Evolutionary conservation across 2,113 vertebrate species (phyloP).

Genomic region (Martes martes): DNA sequence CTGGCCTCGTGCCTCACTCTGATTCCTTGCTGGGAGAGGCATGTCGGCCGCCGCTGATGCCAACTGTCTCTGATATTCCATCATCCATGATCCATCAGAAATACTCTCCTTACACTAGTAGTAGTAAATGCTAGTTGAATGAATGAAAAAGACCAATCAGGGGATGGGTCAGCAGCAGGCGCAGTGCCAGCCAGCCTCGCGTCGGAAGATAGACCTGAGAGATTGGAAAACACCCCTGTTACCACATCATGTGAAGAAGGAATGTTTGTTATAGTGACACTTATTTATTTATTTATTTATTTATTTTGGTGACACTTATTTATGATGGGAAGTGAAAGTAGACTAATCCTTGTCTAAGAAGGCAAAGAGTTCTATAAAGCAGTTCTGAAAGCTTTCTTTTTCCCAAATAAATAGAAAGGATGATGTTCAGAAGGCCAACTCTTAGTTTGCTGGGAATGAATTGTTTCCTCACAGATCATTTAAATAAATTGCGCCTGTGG

Average conservation of each 20-base stretch:
- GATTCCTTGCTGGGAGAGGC: background rate
- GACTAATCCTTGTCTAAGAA: background rate
- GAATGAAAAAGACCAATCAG: background rate
- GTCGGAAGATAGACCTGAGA: too few relatives aligned
- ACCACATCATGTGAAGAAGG: accelerated
- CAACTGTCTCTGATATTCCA: background rate
- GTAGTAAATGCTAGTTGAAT: background rate
- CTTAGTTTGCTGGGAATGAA: background rate
- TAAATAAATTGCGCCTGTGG: background rate
- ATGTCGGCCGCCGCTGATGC: background rate
- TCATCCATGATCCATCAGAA: background rate
- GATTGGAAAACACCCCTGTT: background rate
- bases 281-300: too few relatives aligned
- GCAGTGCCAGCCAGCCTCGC: background rate
- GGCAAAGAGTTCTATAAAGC: background rate
- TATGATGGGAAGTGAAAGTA: background rate
- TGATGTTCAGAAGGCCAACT: background rate
- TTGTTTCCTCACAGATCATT: background rate
- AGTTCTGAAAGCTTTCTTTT: background rate
- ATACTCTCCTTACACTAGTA: too few relatives aligned
- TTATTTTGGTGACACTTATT: background rate
- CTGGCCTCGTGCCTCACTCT: background rate
- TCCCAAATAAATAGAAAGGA: background rate
- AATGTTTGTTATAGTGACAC: background rate
- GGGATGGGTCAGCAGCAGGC: background rate